Evolutionary conservation across 2,113 vertebrate species (phyloP), one percentile per base, ranked within the genome.

Genomic region (Tretioscincus oriximinensis): DNA sequence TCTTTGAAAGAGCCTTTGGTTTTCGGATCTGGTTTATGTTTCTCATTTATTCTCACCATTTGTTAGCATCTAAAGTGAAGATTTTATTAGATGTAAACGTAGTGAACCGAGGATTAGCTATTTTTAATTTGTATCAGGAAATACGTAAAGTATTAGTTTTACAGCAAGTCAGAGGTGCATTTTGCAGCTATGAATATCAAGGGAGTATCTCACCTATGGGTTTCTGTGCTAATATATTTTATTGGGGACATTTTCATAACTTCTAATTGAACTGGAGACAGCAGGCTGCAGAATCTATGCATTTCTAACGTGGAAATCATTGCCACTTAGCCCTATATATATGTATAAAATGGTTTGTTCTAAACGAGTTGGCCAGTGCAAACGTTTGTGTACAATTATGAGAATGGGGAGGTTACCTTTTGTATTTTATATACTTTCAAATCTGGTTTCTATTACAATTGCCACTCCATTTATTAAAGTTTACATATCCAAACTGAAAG

Each of bases 71-170:
- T 4, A 41, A 87, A 81, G 10, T 73, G 85, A 82, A 82, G 71
- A 82, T 78, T 90, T 77, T 67, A 78, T 86, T 84, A 84, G 60
- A 84, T 16, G 65, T 9, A 1, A 21, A 83, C 77, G 71, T 29
- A 29, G 22, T 47, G n/a, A 82, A 29, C 18, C 76, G 29, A 81
- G 73, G 81, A 86, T 51, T 49, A 64, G 45, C 35, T 70, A 78
- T 78, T 87, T 86, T 82, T 79, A 65, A 51, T 88, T 90, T 88
- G 84, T 65, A 60, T 63, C 41, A n/a, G 35, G 35, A 90, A 85
- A 85, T 73, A 6, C 4, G 80, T 63, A 86, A 89, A 78, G 54
- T 80, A 4, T 78, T 77, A 64, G 81, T 90, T 89, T 84, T 84
- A 70, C 87, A 86, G 73, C 69, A 83, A 63, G 65, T 49, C 64